Conservation (phyloP, 2,797 vertebrate species). For the Melanotaenia boesemani region DNA sequence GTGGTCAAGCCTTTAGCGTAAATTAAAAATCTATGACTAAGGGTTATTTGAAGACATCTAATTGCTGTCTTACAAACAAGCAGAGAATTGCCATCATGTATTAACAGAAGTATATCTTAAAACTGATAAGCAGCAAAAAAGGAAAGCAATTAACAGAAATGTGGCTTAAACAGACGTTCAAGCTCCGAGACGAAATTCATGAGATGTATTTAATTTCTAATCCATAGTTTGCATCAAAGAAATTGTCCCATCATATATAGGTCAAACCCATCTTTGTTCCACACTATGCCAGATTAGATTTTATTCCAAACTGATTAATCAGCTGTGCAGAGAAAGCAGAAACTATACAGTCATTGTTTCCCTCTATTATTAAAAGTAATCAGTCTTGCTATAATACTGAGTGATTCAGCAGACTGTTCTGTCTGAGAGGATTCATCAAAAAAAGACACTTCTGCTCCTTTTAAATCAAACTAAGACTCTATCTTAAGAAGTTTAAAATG, state of each 20-base stretch:
- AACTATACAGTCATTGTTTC: conserved; percentile 32
- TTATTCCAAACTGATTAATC: conserved; percentile 43
- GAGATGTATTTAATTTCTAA: conserved; percentile 33
- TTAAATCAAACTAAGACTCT: background rate
- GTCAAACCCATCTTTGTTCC: conserved; percentile 39
- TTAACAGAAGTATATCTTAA: conserved; percentile 16
- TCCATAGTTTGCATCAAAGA: conserved; percentile 36
- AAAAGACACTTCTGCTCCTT: background rate
- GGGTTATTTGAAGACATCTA: conserved; percentile 45
- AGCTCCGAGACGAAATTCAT: conserved; percentile 26
- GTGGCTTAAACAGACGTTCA: conserved; percentile 7
- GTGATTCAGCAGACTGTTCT: conserved; percentile 10
- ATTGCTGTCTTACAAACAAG: conserved; percentile 33
- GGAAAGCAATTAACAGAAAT: conserved; percentile 1
- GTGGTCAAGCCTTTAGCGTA: conserved; percentile 1
- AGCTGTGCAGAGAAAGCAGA: conserved; percentile 25
- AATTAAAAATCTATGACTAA: conserved; percentile 19
- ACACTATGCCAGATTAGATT: conserved; percentile 30
- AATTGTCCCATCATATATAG: conserved; percentile 33
- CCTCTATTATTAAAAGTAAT: conserved; percentile 22
- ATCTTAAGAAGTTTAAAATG: conserved; percentile 17
- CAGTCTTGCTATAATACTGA: conserved; percentile 22
- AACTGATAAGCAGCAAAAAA: conserved; percentile 2
- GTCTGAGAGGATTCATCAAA: background rate
- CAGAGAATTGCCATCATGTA: conserved; percentile 7